phyloP scores from a whole-genome alignment of 2,113 vertebrate species.

The Psammodynastes pulverulentus region DNA sequence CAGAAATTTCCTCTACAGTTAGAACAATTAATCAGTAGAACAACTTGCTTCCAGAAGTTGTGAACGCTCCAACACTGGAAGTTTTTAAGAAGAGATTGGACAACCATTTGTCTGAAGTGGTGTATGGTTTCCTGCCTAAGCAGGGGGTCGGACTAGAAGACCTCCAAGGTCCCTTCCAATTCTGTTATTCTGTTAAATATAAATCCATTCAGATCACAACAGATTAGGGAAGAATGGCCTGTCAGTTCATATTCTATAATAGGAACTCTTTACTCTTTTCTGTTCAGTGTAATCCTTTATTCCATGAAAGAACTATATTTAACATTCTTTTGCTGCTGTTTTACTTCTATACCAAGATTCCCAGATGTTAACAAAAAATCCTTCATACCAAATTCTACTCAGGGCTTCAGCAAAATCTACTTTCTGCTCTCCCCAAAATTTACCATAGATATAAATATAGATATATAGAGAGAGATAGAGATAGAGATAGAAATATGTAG shows the following conservation, averaged over 20 bases:
- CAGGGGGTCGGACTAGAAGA: neutral
- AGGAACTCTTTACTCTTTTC: neutral
- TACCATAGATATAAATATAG: neutral
- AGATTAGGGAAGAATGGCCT: neutral
- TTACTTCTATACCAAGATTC: neutral
- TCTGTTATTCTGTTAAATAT: neutral
- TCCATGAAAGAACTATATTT: neutral
- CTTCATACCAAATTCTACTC: neutral
- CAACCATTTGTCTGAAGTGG: neutral
- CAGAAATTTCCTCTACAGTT: neutral
- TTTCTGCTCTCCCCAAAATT: neutral
- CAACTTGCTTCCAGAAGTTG: neutral
- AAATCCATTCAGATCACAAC: neutral
- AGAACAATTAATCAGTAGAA: neutral
- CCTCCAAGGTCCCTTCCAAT: neutral
- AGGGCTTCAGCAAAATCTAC: neutral
- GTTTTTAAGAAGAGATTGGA: neutral
- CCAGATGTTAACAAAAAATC: neutral
- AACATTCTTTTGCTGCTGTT: neutral
- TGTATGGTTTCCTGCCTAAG: neutral
- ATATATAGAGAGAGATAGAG: too few species aligned
- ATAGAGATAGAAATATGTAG: too few species aligned
- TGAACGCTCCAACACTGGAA: neutral
- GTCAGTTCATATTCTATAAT: neutral
- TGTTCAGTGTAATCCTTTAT: neutral